A percentile compares a stretch with the other conserved stretches of the same genome.
phyloP scores from a whole-genome alignment of 2,888 invertebrate genomes.

The Hedychridium roseum region DNA sequence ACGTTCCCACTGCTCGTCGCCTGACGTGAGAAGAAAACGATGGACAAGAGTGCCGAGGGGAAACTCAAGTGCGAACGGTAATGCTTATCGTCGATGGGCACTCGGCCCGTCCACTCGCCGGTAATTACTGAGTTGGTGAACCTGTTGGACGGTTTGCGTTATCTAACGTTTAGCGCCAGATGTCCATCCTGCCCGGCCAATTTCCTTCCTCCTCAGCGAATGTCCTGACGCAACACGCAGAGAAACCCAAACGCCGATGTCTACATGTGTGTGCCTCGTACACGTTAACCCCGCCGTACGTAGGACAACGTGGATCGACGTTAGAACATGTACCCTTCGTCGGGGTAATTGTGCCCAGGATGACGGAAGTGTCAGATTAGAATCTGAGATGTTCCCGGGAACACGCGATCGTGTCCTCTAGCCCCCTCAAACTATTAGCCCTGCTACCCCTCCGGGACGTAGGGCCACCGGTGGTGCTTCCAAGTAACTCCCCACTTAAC shows the following conservation, averaged over 20 bases:
- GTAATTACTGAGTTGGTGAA: constrained; percentile 53
- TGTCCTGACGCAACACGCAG: too few relatives aligned
- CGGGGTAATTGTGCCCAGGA: constrained; percentile 51
- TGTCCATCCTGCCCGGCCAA: constrained; percentile 44
- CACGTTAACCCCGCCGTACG: constrained; percentile 13
- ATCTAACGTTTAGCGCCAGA: constrained; percentile 58
- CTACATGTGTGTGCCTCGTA: not conserved
- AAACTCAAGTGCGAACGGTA: not conserved
- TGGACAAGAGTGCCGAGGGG: constrained; percentile 9
- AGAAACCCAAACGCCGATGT: too few relatives aligned
- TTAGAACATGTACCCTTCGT: constrained; percentile 29
- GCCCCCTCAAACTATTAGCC: constrained; percentile 43
- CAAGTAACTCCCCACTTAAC: constrained; percentile 21
- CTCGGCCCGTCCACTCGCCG: constrained; percentile 14
- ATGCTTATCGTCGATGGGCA: constrained; percentile 36
- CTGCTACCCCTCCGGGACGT: too few relatives aligned
- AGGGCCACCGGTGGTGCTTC: constrained; percentile 35
- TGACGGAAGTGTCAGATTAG: constrained; percentile 61
- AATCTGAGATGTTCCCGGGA: constrained; percentile 59
- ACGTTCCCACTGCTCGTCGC: too few relatives aligned
- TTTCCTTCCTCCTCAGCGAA: constrained; percentile 36
- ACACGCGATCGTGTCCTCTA: constrained; percentile 43
- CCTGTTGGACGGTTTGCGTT: constrained; percentile 51
- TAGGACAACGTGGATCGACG: too few relatives aligned
- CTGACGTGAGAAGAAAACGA: constrained; percentile 11